Evolutionary conservation across 2,113 vertebrate species (phyloP).

Genomic region (Ursus arctos): DNA sequence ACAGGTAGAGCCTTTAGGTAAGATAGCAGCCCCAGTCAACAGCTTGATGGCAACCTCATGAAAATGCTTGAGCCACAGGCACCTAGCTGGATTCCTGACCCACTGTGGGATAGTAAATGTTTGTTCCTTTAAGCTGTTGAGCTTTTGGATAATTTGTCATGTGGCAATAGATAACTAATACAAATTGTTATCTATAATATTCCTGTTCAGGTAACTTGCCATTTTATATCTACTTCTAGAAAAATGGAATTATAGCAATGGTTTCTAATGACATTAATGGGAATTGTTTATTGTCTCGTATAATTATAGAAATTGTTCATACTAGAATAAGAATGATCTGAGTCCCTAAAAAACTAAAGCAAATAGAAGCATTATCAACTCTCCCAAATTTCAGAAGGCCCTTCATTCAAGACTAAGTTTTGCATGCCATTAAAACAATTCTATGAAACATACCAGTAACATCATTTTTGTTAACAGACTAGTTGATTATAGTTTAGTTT

Average conservation of each 20-base stretch:
- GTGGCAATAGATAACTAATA: background rate
- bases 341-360: background rate
- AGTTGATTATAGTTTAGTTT: background rate
- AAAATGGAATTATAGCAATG: background rate
- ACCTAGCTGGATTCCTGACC: background rate
- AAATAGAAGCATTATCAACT: background rate
- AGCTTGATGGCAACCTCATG: background rate
- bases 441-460: background rate
- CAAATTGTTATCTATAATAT: background rate
- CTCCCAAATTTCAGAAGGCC: background rate
- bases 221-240: slow-evolving; percentile 41
- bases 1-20: background rate
- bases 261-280: background rate
- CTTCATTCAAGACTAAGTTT: background rate
- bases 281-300: background rate
- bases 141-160: background rate
- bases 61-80: background rate
- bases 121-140: background rate
- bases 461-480: background rate
- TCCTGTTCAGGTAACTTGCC: background rate
- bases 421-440: background rate
- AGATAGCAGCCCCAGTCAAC: background rate
- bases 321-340: background rate
- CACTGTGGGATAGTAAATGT: background rate
- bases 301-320: background rate